Base-by-base conservation (phyloP, 2,888 invertebrate genomes). In the Eupithecia vulgata region DNA sequence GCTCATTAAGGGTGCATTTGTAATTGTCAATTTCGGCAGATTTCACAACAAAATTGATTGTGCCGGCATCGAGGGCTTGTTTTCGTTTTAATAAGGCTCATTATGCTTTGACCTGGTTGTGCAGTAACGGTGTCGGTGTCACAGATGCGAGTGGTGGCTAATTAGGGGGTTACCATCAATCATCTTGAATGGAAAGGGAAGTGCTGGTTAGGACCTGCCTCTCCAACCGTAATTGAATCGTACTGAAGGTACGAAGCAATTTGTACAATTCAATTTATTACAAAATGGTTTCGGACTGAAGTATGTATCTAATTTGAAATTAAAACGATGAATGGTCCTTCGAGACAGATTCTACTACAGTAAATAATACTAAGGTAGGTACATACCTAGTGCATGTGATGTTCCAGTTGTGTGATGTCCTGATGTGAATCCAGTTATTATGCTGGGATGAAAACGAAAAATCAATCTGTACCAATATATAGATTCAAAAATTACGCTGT, bases 1-100 rank as follows among this genome's bases (percentile, higher is more conserved):
- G 84, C 90, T 91, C 91, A 92, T 93, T 93, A 93, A 88, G 86
- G 87, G 83, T 88, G 87, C 89, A 92, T 92, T 92, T 91, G 89
- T 92, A 90, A 91, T 91, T 91, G 91, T 90, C 91, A 90, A 88
- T 90, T 90, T 91, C 83, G 88, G 87, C 85, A 85, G 79, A 84
- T 85, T 85, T 83, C 57, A 81, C 81, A 78, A 78, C 76, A 76
- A 76, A 79, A 76, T 80, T 83, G 82, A 82, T 82, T 80, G 80
- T 75, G 80, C 80, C 76, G 81, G 80, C 81, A 78, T 62, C 77
- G 79, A 76, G 78, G 81, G 81, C 84, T 86, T 88, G 84, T 82
- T 74, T 30, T 72, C 5, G 74, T 76, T 80, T 76, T 76, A 78
- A 80, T 86, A 88, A 86, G 83, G 83, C 78, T 82, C 81, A 80